Percentiles rank a stretch among this genome's conserved stretches.
Evolutionary conservation across 2,113 vertebrate species (phyloP).

Genomic region (Morone saxatilis): DNA sequence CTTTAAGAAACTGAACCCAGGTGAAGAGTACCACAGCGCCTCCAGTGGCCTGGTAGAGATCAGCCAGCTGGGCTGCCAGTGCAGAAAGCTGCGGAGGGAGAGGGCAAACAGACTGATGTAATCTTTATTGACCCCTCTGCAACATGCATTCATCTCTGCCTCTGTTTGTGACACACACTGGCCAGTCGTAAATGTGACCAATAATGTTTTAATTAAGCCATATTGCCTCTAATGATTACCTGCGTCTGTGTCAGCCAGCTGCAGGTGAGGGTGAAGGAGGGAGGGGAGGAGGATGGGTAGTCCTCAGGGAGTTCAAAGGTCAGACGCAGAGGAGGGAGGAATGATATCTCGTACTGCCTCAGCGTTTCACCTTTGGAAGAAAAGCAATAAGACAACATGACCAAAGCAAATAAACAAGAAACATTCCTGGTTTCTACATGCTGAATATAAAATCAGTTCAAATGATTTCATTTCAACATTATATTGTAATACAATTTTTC

Average conservation of each 20-base stretch:
- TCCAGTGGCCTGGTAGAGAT: constrained; percentile 88
- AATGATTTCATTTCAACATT: too few species aligned
- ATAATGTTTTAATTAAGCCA: background rate
- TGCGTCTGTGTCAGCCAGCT: constrained; percentile 90
- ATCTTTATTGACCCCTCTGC: background rate
- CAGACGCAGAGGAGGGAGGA: constrained; percentile 89
- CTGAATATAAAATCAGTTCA: background rate
- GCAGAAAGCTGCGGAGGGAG: constrained; percentile 70
- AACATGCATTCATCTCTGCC: background rate
- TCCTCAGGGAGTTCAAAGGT: constrained; percentile 90
- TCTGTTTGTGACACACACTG: background rate
- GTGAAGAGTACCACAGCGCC: constrained; percentile 91
- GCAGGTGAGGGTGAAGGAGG: constrained; percentile 88
- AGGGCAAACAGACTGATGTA: background rate
- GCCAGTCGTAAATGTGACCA: constrained; percentile 46
- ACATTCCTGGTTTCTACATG: background rate
- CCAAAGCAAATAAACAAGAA: background rate
- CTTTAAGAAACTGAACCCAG: constrained; percentile 94
- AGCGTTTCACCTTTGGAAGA: constrained; percentile 40
- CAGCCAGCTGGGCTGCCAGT: constrained; percentile 85
- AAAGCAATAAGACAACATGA: background rate
- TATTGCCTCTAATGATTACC: constrained; percentile 76
- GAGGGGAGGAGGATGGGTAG: constrained; percentile 89
- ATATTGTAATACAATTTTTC: too few species aligned
- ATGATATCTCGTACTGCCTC: constrained; percentile 81